A percentile compares a stretch with the other conserved stretches of the same genome.
Conservation (phyloP, 2,113 vertebrate species). For the Hiodon alosoides region DNA sequence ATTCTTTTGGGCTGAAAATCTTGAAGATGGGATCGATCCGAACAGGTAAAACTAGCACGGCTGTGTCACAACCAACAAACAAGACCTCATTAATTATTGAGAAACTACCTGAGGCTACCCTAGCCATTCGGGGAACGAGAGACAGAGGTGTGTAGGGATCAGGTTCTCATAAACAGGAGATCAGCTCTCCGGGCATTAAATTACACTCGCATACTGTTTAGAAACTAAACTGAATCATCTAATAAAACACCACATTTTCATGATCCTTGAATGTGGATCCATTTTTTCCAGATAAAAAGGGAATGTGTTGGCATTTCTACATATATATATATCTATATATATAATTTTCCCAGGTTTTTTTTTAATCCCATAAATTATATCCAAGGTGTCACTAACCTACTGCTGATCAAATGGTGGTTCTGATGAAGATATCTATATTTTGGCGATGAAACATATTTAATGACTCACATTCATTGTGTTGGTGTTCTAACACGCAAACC, state of each 20-base stretch:
- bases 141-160: slow-evolving; percentile 2
- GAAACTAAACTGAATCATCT: neutral
- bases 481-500: too few species aligned
- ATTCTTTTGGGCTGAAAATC: neutral
- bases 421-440: neutral
- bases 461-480: too few species aligned
- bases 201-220: neutral
- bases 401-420: too few species aligned
- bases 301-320: too few species aligned
- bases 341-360: too few species aligned
- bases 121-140: slow-evolving; percentile 28
- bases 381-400: too few species aligned
- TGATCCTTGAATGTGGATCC: too few species aligned
- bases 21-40: slow-evolving; percentile 19
- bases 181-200: neutral
- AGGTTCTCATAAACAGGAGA: slow-evolving; percentile 43
- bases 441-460: neutral
- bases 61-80: slow-evolving; percentile 22
- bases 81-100: slow-evolving; percentile 58
- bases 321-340: too few species aligned
- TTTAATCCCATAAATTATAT: too few species aligned
- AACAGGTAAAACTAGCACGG: slow-evolving; percentile 31
- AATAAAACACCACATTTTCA: neutral
- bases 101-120: slow-evolving; percentile 24
- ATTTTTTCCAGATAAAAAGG: too few species aligned